phyloP scores from a whole-genome alignment of 2,888 invertebrate species.

The Drosophila prostipennis region DNA sequence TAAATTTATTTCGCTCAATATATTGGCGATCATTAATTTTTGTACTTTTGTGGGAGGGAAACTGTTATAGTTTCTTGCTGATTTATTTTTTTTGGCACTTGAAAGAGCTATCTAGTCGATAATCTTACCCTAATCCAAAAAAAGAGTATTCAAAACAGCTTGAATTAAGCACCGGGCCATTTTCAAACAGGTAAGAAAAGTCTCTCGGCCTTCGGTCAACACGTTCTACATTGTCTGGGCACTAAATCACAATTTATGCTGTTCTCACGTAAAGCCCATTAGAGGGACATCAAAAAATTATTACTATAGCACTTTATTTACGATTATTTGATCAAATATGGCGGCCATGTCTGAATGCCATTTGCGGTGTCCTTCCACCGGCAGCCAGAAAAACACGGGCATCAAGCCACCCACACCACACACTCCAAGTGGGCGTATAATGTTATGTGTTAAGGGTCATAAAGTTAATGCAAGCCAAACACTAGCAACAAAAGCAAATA shows the following conservation, averaged over 20 bases:
- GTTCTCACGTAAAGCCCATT: constrained; percentile 74
- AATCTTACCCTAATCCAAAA: too few species aligned
- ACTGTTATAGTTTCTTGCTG: not conserved
- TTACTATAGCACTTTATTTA: constrained; percentile 71
- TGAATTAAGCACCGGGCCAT: constrained; percentile 6
- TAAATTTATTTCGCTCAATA: not conserved
- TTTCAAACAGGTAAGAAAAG: constrained; percentile 32
- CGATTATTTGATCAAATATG: constrained; percentile 75
- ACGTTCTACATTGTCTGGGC: constrained; percentile 40
- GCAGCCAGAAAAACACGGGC: not conserved
- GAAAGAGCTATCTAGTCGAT: too few species aligned
- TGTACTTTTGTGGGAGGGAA: not conserved
- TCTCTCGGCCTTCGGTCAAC: constrained; percentile 24
- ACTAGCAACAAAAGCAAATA: constrained; percentile 44
- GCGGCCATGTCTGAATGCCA: constrained; percentile 41
- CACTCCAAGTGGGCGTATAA: constrained; percentile 52
- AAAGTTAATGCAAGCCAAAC: constrained; percentile 73
- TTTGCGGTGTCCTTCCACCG: constrained; percentile 24
- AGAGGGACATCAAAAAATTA: constrained; percentile 72
- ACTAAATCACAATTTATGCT: constrained; percentile 69
- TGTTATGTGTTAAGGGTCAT: constrained; percentile 63
- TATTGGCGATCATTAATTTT: not conserved
- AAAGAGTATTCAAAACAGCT: constrained; percentile 18
- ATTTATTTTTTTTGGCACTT: not conserved
- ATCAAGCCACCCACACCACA: constrained; percentile 1